Percentiles rank a stretch among this genome's conserved stretches.
Conservation (phyloP, 2,113 vertebrate species). For the Tupaia tana region DNA sequence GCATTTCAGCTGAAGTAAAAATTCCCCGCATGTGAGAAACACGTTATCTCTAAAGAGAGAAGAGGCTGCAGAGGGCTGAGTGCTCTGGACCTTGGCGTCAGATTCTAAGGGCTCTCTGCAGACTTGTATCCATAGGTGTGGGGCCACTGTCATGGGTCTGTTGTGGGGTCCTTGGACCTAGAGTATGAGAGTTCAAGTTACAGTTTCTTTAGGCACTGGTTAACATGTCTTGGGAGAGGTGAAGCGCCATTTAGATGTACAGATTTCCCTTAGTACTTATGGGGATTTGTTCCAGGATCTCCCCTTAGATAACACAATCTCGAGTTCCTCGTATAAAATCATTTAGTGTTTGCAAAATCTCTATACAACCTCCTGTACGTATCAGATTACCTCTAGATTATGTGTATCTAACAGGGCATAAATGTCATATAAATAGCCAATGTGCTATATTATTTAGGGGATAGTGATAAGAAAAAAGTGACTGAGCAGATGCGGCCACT, state of each 20-base stretch:
- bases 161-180: background rate
- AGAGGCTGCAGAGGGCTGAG: background rate
- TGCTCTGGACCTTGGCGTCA: background rate
- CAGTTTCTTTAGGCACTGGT: background rate
- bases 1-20: conserved; percentile 60
- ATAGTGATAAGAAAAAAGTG: too few species aligned
- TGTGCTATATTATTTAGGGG: too few species aligned
- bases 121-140: background rate
- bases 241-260: background rate
- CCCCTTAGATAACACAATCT: too few species aligned
- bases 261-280: too few species aligned
- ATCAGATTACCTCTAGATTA: too few species aligned
- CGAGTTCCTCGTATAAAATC: too few species aligned
- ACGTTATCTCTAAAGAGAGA: conserved; percentile 11
- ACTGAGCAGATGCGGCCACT: too few species aligned
- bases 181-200: background rate
- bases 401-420: too few species aligned
- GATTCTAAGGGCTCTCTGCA: background rate
- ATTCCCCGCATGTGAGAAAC: conserved; percentile 59
- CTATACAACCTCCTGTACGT: too few species aligned
- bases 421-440: too few species aligned
- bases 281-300: too few species aligned
- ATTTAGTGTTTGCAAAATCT: too few species aligned
- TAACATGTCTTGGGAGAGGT: background rate
- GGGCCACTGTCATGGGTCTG: background rate